Evolutionary conservation across 2,797 vertebrate genomes (phyloP), one percentile per base, ranked within the genome.

Genomic region (Valencia hispanica): DNA sequence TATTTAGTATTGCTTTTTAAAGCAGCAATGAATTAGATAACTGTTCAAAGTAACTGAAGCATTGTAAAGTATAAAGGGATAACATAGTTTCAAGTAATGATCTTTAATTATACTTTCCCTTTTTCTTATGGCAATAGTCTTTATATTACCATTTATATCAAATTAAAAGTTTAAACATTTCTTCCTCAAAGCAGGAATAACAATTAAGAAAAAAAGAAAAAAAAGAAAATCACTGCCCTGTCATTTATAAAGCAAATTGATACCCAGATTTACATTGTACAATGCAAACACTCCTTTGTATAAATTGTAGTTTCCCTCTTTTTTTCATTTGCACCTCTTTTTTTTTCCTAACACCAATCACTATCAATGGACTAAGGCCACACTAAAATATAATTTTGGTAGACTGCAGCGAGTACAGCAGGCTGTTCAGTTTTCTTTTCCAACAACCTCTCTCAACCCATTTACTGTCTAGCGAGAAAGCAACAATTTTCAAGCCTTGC

Each of bases 11-110:
- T 85, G 71, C 70, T 66, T 80, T 86, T 90, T 82, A 80, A 84
- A 80, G 82, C 71, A 79, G 80, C 81, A 75, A 68, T 80, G 80
- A 88, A 85, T 86, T 78, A 78, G 82, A 90, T 82, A 82, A 36
- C 47, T 76, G 76, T 78, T 83, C 78, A 86, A 81, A 76, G 78
- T 86, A 86, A 79, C 80, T 87, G 73, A 77, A 89, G 73, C 75
- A 81, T 82, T 88, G 71, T 34, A 47, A 48, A 70, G 34, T 75
- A 45, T 77, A 88, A 85, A 85, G 68, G 70, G 57, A 45, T 3
- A 86, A 74, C 82, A 81, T 78, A 88, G 55, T 73, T 85, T 82
- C 36, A 43, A 65, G 74, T 70, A 80, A 78, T 72, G 69, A 48
- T 55, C 70, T 80, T 83, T 79, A 57, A 78, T 72, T 75, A 73